These are phyloP conservation scores for Epistrophe eligans DNA, from an alignment of 2,888 invertebrate genomes.

Conservation along the genomic window DNA sequence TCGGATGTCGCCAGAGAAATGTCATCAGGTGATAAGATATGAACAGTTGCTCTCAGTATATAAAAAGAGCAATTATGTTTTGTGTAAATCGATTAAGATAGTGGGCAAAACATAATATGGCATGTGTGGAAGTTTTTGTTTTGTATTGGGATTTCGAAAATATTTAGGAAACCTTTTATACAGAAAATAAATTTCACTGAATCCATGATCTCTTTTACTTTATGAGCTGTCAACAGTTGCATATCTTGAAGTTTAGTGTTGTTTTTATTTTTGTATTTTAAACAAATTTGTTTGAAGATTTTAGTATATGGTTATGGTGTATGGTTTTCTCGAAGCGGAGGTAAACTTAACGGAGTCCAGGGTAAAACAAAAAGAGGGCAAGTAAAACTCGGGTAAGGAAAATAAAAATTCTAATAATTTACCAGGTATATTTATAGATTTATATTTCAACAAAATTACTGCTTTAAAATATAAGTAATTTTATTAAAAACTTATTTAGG, in stretches of 20 bases:
- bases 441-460: too few relatives aligned
- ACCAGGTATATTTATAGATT: too few relatives aligned
- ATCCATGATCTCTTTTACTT: not conserved
- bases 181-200: not conserved
- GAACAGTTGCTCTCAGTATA: conserved; percentile 26
- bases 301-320: too few relatives aligned
- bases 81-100: conserved; percentile 17
- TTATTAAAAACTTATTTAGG: too few relatives aligned
- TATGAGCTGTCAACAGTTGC: not conserved
- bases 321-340: too few relatives aligned
- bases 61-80: conserved; percentile 19
- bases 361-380: too few relatives aligned
- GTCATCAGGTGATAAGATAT: conserved; percentile 67
- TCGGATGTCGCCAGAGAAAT: conserved; percentile 52
- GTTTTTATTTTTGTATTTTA: too few relatives aligned
- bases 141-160: not conserved
- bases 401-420: too few relatives aligned
- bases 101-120: not conserved
- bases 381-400: too few relatives aligned
- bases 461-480: too few relatives aligned
- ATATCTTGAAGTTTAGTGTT: not conserved
- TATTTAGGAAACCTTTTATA: not conserved
- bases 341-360: too few relatives aligned
- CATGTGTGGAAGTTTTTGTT: not conserved
- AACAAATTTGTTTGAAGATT: too few relatives aligned